A percentile compares a stretch with the other conserved stretches of the same genome.
Conservation (phyloP, 2,888 invertebrate genomes). For the Tenthredo amoena region DNA sequence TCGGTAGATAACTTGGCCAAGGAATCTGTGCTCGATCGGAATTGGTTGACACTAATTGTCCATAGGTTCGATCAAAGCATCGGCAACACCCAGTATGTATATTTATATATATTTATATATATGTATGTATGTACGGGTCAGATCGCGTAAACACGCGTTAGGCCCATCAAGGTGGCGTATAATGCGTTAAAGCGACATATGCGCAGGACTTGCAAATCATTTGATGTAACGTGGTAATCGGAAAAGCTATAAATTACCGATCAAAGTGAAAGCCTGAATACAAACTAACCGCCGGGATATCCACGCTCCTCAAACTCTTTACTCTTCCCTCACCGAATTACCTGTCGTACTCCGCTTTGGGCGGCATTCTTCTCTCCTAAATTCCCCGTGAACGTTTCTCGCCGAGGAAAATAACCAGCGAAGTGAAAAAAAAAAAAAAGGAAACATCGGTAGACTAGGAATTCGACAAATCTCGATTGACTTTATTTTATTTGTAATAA, state of each 20-base stretch:
- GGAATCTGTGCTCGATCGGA: conserved; percentile 14
- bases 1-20: neutral
- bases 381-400: neutral
- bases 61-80: neutral
- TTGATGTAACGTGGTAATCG: conserved; percentile 34
- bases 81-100: neutral
- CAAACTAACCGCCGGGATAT: neutral
- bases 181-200: neutral
- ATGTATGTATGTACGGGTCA: neutral
- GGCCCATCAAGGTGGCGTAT: neutral
- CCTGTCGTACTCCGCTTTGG: neutral
- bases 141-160: conserved; percentile 28
- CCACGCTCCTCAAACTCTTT: neutral
- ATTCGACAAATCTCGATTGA: conserved; percentile 5
- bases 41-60: conserved; percentile 6
- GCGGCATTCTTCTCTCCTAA: neutral
- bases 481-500: neutral
- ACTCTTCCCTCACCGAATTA: neutral
- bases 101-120: no score
- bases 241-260: conserved; percentile 41
- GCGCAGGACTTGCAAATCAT: conserved; percentile 46
- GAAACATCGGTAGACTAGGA: neutral
- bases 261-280: conserved; percentile 41
- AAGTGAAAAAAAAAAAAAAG: neutral
- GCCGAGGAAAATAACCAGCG: neutral